phyloP scores from a whole-genome alignment of 1,140 invertebrate genomes.

The Diachasma alloeum region DNA sequence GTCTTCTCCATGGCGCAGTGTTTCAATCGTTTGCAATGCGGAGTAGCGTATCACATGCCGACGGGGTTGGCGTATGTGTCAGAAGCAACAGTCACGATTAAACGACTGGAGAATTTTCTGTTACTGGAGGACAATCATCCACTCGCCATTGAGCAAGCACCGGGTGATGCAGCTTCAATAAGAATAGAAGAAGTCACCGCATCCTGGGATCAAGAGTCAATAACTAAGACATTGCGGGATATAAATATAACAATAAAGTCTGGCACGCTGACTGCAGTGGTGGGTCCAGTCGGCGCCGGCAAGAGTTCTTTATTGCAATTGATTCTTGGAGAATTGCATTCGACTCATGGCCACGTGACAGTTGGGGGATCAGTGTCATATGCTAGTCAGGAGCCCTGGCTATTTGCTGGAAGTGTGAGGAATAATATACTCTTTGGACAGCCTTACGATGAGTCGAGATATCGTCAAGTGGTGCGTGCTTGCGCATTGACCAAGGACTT shows the following conservation, averaged over 20 bases:
- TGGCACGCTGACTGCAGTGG: constrained; percentile 75
- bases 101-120: constrained; percentile 65
- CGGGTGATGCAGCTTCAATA: constrained; percentile 49
- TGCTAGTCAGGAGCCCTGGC: constrained; percentile 79
- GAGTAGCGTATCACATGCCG: constrained; percentile 79
- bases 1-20: constrained; percentile 80
- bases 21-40: constrained; percentile 76
- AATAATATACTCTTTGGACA: constrained; percentile 86
- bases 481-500: constrained; percentile 75
- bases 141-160: constrained; percentile 35
- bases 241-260: constrained; percentile 69
- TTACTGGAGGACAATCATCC: constrained; percentile 64
- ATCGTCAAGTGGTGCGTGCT: constrained; percentile 68
- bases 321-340: constrained; percentile 74
- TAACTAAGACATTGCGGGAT: constrained; percentile 70
- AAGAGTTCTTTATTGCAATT: constrained; percentile 82
- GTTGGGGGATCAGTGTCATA: constrained; percentile 74
- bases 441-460: constrained; percentile 71
- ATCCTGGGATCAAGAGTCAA: constrained; percentile 69
- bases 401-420: constrained; percentile 72
- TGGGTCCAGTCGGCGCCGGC: constrained; percentile 81
- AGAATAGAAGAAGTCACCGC: constrained; percentile 66
- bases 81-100: constrained; percentile 73
- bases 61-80: constrained; percentile 68
- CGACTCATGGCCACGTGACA: constrained; percentile 69